These are phyloP conservation scores for Oceanodroma leucorhoa DNA, from an alignment of 2,797 vertebrate species.

Conservation along the genomic window DNA sequence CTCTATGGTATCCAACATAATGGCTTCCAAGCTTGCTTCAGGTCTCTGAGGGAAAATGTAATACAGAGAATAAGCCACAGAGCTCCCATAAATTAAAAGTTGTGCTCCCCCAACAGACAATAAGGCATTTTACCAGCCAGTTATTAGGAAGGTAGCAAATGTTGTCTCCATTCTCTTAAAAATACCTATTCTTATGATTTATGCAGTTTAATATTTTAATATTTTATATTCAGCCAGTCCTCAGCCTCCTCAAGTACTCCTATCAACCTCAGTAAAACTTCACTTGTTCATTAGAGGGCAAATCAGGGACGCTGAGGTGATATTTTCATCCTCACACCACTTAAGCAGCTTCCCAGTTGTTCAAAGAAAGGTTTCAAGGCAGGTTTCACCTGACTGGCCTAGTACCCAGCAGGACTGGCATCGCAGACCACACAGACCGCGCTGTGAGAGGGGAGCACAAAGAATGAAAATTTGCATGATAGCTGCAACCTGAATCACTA, in stretches of 20 bases:
- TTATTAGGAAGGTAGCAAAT: neutral
- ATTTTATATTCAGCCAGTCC: neutral
- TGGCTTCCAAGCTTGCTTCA: neutral
- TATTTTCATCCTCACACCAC: neutral
- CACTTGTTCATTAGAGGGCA: neutral
- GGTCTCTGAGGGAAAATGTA: neutral
- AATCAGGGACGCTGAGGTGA: neutral
- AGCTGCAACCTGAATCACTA: neutral
- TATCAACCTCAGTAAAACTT: neutral
- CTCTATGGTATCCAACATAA: neutral
- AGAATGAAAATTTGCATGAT: neutral
- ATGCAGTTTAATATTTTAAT: neutral
- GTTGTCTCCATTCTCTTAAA: neutral
- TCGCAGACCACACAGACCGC: accelerated
- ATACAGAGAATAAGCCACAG: neutral
- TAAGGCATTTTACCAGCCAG: neutral
- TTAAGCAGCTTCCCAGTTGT: neutral
- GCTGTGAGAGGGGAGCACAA: neutral
- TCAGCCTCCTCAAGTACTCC: neutral
- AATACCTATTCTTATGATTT: neutral
- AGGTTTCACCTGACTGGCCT: neutral
- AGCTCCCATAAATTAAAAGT: neutral
- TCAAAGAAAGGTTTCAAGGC: neutral
- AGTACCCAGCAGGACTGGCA: neutral
- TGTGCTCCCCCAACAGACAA: neutral